Percentiles rank a stretch among this genome's conserved stretches.
Conservation (phyloP, 2,797 vertebrate species). For the Hoplostethus atlanticus region DNA sequence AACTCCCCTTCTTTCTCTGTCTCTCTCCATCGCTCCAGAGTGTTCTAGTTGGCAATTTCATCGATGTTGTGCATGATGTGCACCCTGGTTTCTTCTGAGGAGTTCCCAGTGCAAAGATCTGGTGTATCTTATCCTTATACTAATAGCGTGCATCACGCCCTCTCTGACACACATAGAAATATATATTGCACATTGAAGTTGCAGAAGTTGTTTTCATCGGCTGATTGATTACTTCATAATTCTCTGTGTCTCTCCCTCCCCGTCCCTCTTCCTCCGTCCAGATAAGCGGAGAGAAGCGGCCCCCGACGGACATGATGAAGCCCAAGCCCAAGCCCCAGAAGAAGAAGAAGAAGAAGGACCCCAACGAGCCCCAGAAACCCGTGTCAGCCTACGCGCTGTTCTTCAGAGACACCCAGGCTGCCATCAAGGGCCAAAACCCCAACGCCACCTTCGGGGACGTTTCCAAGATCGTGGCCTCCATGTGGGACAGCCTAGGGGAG, state of each 20-base stretch:
- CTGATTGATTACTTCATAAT: slow-evolving; percentile 41
- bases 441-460: slow-evolving; percentile 98
- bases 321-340: slow-evolving; percentile 97
- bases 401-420: slow-evolving; percentile 98
- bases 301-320: slow-evolving; percentile 94
- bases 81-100: slow-evolving; percentile 2
- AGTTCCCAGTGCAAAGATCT: slow-evolving; percentile 16
- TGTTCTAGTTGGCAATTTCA: slow-evolving; percentile 24
- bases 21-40: slow-evolving; percentile 22
- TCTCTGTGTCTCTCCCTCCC: slow-evolving; percentile 9
- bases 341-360: slow-evolving; percentile 99
- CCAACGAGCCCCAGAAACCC: slow-evolving; percentile 97
- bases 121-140: neutral
- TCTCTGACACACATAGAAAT: neutral
- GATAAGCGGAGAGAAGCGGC: slow-evolving; percentile 94
- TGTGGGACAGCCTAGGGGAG: slow-evolving; percentile 98
- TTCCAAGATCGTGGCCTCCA: slow-evolving; percentile 98
- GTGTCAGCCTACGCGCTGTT: slow-evolving; percentile 98
- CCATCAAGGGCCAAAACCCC: slow-evolving; percentile 98
- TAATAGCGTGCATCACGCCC: neutral
- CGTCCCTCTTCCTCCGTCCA: slow-evolving; percentile 63
- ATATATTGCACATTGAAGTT: too few species aligned
- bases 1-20: slow-evolving; percentile 34
- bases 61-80: neutral
- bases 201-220: slow-evolving; percentile 7